phyloP scores from a whole-genome alignment of 2,113 vertebrate genomes.

The Ophthalmolycus amberensis region DNA sequence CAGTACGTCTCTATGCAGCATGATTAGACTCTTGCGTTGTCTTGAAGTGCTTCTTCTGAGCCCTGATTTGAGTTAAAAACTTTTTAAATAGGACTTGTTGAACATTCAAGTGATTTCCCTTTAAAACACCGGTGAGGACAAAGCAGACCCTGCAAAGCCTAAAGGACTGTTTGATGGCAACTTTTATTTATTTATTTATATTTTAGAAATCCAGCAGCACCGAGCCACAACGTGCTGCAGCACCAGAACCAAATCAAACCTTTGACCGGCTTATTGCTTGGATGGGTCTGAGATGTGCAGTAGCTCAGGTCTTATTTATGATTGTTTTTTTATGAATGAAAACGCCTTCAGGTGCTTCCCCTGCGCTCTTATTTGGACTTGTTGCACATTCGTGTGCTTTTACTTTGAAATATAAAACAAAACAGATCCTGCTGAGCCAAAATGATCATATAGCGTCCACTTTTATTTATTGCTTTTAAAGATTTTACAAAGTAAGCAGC shows the following conservation, averaged over 20 bases:
- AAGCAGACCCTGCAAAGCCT: not conserved
- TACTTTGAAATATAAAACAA: constrained; percentile 22
- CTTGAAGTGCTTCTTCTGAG: constrained; percentile 8
- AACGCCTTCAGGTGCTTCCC: not conserved
- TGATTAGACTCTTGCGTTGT: not conserved
- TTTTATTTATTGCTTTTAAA: constrained; percentile 2
- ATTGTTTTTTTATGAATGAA: constrained; percentile 1
- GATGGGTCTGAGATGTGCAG: not conserved
- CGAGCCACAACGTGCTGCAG: not conserved
- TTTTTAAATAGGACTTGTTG: not conserved
- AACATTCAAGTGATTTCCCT: not conserved
- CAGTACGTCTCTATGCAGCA: not conserved
- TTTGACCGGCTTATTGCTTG: not conserved
- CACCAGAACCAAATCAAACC: not conserved
- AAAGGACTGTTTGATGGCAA: not conserved
- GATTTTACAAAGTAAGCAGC: not conserved
- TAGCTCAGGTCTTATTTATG: not conserved
- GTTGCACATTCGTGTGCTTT: constrained; percentile 29
- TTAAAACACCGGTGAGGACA: not conserved
- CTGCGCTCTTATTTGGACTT: not conserved
- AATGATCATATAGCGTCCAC: not conserved
- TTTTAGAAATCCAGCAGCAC: constrained; percentile 4
- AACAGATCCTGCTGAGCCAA: constrained; percentile 1
- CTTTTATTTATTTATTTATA: not conserved
- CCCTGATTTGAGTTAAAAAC: not conserved